These are phyloP conservation scores for Acropora yongei DNA, from an alignment of 64 coral and sea anemone genomes.

Conservation along the genomic window DNA sequence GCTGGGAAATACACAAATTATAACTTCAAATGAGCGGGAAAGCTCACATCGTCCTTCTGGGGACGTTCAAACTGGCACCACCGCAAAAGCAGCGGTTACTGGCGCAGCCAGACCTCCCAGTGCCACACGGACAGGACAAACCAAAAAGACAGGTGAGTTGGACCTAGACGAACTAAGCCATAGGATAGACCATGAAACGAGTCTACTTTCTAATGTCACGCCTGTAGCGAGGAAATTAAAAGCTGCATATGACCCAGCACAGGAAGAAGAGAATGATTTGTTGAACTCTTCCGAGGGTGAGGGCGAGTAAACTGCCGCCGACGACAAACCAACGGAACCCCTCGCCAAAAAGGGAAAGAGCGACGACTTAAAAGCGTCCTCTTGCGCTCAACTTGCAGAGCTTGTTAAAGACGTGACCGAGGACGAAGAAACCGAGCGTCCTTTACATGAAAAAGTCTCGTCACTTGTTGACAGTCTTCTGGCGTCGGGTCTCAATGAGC, in stretches of 20 bases:
- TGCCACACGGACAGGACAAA: no score
- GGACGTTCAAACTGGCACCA: neutral
- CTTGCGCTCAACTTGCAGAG: no score
- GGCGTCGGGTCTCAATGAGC: slow-evolving; percentile 53
- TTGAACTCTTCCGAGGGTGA: neutral
- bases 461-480: slow-evolving; percentile 23
- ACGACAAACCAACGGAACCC: neutral
- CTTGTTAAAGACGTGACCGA: no score
- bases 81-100: neutral
- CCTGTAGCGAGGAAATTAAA: slow-evolving; percentile 43
- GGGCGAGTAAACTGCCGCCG: neutral
- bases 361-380: neutral
- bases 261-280: neutral
- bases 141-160: neutral
- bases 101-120: no score
- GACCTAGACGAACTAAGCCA: slow-evolving; percentile 28
- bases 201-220: slow-evolving; percentile 7
- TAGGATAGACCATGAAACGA: slow-evolving; percentile 24
- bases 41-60: neutral
- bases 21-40: neutral
- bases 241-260: slow-evolving; percentile 37
- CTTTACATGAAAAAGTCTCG: no score
- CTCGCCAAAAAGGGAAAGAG: slow-evolving; percentile 16
- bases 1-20: neutral
- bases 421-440: no score